Evolutionary conservation across 2,113 vertebrate species (phyloP), one percentile per base, ranked within the genome.

Genomic region (Clupea harengus): DNA sequence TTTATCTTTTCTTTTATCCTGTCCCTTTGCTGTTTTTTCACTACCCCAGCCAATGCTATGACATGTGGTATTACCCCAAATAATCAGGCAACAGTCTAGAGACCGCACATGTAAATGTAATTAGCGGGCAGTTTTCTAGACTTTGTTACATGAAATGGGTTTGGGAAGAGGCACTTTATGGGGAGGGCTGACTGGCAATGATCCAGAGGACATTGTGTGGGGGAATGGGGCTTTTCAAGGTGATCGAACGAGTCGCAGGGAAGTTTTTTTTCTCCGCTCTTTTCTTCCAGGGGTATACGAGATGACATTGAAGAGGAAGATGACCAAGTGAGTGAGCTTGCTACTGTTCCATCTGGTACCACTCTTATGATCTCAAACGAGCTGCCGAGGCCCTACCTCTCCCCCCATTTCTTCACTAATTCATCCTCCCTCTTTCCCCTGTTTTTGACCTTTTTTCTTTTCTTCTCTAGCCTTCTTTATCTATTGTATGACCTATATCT

Each of bases 251-350:
- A 98, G 97, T 97, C 96, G 98, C 98, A 99, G 98, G 98, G 98
- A 99, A 99, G 98, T 99, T 99, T 98, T 95, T 95, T 99, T 99
- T 99, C 97, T 98, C 96, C 96, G 95, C 96, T 99, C 99, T 92
- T 99, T 97, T 97, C 57, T 99, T 99, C 95, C 98, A 99, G 98
- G 98, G 98, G 98, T 98, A 99, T 99, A 96, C 97, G 98, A 94
- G 98, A 99, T 97, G 98, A 99, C 97, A 99, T 99, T 97, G 98
- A 99, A 97, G 98, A 99, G 94, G 98, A 99, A 97, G 98, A 99
- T 99, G 98, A 99, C 93, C 98, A 99, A 98, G 98, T 99, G 97
- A 99, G 98, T 99, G 96, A 99, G 95, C 92, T 92, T 95, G 95
- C 94, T 96, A 96, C 94, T 94, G 95, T 97, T 97, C 95, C 94